A percentile compares a stretch with the other conserved stretches of the same genome.
phyloP scores from a whole-genome alignment of 2,113 vertebrate genomes.

The Hyla sarda region DNA sequence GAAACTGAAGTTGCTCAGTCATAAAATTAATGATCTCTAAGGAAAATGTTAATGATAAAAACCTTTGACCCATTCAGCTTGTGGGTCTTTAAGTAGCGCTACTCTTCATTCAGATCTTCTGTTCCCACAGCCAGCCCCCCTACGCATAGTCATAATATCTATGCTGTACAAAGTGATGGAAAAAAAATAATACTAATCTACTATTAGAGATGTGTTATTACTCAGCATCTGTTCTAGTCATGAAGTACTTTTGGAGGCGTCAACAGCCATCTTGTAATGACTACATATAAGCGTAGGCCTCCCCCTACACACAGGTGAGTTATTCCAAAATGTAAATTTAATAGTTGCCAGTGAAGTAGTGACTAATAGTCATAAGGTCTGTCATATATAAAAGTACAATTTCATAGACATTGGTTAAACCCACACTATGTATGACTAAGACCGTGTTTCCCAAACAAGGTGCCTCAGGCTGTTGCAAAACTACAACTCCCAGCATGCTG shows the following conservation, averaged over 20 bases:
- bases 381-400: not conserved
- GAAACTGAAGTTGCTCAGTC: not conserved
- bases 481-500: no score
- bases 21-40: not conserved
- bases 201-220: not conserved
- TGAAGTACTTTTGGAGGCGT: not conserved
- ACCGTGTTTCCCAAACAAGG: no score
- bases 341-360: not conserved
- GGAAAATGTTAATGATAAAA: not conserved
- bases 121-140: not conserved
- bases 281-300: not conserved
- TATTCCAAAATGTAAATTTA: not conserved
- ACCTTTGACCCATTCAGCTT: not conserved
- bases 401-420: not conserved
- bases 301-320: not conserved
- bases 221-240: not conserved
- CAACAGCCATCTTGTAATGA: not conserved
- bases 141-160: not conserved
- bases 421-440: not conserved
- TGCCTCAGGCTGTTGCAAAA: no score
- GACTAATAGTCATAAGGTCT: not conserved
- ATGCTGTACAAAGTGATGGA: not conserved
- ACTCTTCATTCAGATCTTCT: not conserved
- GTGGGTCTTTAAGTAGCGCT: not conserved
- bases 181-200: not conserved